Evolutionary conservation across 2,113 vertebrate genomes (phyloP).

Genomic region (Eptesicus fuscus): DNA sequence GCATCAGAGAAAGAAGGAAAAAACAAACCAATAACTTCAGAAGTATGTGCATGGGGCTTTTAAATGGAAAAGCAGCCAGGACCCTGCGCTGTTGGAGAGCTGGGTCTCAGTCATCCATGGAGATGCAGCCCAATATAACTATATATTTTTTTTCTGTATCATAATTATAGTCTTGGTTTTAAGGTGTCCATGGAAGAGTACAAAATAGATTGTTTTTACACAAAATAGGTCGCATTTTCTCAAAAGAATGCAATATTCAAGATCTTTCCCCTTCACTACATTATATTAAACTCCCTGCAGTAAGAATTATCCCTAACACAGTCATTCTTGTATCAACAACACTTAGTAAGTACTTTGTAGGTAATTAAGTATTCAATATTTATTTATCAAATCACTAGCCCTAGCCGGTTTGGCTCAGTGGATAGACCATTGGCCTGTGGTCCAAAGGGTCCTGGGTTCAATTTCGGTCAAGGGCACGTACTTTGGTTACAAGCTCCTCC

Average conservation of each 20-base stretch:
- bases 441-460: no score
- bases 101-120: not conserved
- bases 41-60: not conserved
- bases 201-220: not conserved
- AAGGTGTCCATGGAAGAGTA: not conserved
- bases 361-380: not conserved
- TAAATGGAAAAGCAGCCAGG: not conserved
- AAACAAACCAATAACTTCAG: not conserved
- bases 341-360: not conserved
- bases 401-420: no score
- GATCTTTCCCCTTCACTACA: not conserved
- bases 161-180: not conserved
- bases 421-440: no score
- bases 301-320: not conserved
- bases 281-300: not conserved
- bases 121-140: not conserved
- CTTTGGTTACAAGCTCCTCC: no score
- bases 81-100: rapidly evolving
- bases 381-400: not conserved
- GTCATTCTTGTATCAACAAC: not conserved
- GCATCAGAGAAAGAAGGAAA: not conserved
- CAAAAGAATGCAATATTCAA: not conserved
- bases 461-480: no score
- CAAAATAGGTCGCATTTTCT: not conserved
- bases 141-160: not conserved